Conservation (phyloP, 2,797 vertebrate genomes). For the Dicrostonyx torquatus region DNA sequence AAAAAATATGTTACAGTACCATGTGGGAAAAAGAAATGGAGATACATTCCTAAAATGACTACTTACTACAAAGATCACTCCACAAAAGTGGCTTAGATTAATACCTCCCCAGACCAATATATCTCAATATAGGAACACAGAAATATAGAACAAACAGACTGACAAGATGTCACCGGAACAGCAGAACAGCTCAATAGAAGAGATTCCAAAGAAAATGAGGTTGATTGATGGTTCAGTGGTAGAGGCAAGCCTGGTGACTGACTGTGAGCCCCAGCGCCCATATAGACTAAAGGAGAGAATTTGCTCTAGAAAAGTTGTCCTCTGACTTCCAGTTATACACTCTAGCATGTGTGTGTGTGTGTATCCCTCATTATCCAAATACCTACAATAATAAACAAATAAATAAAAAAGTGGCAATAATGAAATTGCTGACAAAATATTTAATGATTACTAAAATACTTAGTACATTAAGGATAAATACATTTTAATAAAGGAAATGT, state of each 20-base stretch:
- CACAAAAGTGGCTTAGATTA: neutral
- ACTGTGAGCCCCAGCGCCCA: neutral
- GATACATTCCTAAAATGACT: neutral
- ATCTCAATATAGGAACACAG: neutral
- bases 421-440: neutral
- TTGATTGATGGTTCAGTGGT: too few relatives aligned
- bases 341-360: neutral
- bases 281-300: neutral
- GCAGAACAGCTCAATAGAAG: neutral
- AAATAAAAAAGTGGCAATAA: neutral
- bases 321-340: neutral
- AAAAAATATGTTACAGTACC: neutral
- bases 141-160: neutral
- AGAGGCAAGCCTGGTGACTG: neutral
- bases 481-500: neutral
- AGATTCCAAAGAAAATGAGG: neutral
- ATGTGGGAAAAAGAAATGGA: neutral
- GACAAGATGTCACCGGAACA: neutral
- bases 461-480: neutral
- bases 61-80: neutral
- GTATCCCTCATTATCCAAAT: too few relatives aligned
- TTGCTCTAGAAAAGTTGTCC: neutral
- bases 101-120: neutral
- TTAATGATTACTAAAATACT: neutral
- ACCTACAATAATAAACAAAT: neutral